Conservation (phyloP, 2,888 invertebrate species). For the Ennomos fuscantarius region DNA sequence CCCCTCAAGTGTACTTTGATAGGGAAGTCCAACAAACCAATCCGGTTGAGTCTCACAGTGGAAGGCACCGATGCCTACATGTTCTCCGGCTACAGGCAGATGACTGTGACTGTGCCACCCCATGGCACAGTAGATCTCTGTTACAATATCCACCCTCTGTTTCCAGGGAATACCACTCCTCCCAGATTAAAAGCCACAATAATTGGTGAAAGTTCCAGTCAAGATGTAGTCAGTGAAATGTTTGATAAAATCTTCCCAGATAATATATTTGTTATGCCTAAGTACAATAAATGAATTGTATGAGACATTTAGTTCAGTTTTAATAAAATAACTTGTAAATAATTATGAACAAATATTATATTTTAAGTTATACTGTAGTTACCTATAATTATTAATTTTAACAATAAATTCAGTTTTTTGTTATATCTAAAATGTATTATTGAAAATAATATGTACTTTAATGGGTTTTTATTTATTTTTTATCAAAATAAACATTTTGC, state of each 20-base stretch:
- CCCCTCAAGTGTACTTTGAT: constrained; percentile 89
- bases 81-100: constrained; percentile 97
- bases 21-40: constrained; percentile 89
- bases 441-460: constrained; percentile 10
- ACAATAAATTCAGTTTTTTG: constrained; percentile 74
- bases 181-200: constrained; percentile 85
- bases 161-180: constrained; percentile 89
- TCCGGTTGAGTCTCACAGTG: constrained; percentile 90
- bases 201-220: constrained; percentile 68
- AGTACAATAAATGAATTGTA: constrained; percentile 78
- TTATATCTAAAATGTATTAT: constrained; percentile 51
- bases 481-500: too few species aligned
- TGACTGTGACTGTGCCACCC: constrained; percentile 86
- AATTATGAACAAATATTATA: constrained; percentile 67
- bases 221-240: constrained; percentile 75
- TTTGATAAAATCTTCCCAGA: constrained; percentile 79
- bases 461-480: too few species aligned
- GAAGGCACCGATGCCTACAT: constrained; percentile 96
- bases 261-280: constrained; percentile 83
- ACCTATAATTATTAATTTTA: constrained; percentile 67
- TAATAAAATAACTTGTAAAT: constrained; percentile 67
- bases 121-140: constrained; percentile 85
- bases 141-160: constrained; percentile 92
- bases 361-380: constrained; percentile 68
- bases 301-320: constrained; percentile 51